phyloP scores from a whole-genome alignment of 1,140 invertebrate species.

The Mylabris phalerata region DNA sequence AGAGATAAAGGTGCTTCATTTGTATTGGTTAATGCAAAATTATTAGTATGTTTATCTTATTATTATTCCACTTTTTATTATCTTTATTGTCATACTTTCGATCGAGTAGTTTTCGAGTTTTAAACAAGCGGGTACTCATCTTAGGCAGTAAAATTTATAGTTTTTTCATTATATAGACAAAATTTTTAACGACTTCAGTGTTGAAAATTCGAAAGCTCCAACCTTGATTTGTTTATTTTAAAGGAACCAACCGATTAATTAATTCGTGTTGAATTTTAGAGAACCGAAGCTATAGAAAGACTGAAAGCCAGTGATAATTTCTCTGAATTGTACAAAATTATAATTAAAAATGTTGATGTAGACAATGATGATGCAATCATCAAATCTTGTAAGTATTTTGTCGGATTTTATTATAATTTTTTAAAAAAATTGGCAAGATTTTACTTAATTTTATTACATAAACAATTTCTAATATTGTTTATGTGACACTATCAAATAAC shows the following conservation, averaged over 20 bases:
- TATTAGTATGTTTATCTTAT: conserved; percentile 42
- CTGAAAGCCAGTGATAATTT: conserved; percentile 21
- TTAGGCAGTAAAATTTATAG: too few relatives aligned
- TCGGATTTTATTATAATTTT: not conserved
- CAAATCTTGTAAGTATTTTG: conserved; percentile 25
- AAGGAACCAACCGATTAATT: too few relatives aligned
- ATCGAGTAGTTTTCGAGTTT: too few relatives aligned
- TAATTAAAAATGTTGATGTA: conserved; percentile 23
- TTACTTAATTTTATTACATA: conserved; percentile 1
- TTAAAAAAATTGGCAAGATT: not conserved
- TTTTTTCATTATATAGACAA: too few relatives aligned
- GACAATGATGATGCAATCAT: conserved; percentile 11
- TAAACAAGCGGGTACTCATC: too few relatives aligned
- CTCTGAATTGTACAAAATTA: conserved; percentile 30
- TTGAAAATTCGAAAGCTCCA: too few relatives aligned
- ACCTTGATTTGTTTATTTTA: too few relatives aligned
- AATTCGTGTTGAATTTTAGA: conserved; percentile 4
- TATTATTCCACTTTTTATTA: too few relatives aligned
- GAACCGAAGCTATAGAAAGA: conserved; percentile 23
- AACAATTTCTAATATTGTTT: not conserved
- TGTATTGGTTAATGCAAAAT: conserved; percentile 44
- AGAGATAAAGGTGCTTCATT: conserved; percentile 44
- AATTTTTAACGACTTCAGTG: too few relatives aligned
- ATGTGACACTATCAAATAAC: too few relatives aligned
- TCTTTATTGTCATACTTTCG: too few relatives aligned